These are phyloP conservation scores for Rhinoderma darwinii DNA, from an alignment of 2,113 vertebrate species.

Conservation along the genomic window DNA sequence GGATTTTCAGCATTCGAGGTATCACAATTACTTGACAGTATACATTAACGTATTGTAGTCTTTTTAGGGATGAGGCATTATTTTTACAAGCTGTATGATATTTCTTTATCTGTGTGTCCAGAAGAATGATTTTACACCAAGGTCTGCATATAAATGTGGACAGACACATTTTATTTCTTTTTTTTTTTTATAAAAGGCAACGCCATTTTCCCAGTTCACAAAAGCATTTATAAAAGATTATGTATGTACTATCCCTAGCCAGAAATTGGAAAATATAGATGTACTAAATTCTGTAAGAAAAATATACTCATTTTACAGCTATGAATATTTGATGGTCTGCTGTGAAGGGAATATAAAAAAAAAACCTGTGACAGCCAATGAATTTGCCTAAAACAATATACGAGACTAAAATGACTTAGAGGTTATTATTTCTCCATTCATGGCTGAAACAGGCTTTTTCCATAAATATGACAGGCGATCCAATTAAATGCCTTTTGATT, in stretches of 20 bases:
- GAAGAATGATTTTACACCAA: background rate
- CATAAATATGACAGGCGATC: constrained; percentile 68
- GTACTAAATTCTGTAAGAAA: background rate
- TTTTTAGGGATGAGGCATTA: background rate
- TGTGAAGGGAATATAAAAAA: constrained; percentile 12
- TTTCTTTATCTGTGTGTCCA: background rate
- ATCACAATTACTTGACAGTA: background rate
- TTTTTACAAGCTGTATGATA: background rate
- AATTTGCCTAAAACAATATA: constrained; percentile 26
- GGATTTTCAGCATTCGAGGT: background rate
- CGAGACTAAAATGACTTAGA: constrained; percentile 70
- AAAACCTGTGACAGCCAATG: background rate
- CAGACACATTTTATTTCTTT: background rate
- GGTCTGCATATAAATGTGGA: background rate
- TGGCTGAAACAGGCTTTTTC: constrained; percentile 69
- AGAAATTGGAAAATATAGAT: background rate
- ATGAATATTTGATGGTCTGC: background rate
- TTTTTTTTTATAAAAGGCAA: background rate
- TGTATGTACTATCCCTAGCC: background rate
- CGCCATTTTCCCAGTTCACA: background rate
- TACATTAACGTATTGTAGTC: background rate
- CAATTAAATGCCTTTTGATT: background rate
- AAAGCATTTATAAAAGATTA: background rate
- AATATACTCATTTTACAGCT: constrained; percentile 10
- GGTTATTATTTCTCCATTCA: constrained; percentile 63